These are phyloP conservation scores for Gymnoscelis rufifasciata DNA, from an alignment of 2,888 invertebrate species.

Conservation along the genomic window DNA sequence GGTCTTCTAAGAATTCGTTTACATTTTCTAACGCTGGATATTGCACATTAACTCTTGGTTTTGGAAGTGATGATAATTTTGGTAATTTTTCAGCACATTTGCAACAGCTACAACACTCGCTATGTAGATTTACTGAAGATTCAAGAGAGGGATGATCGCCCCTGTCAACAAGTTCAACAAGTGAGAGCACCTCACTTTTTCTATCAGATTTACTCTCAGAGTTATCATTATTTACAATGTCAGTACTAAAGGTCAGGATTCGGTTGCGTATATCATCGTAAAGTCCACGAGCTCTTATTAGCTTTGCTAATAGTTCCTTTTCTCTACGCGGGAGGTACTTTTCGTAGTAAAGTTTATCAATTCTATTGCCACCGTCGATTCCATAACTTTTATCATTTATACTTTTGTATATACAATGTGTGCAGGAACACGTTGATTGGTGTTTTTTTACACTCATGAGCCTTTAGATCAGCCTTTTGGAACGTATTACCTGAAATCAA, in stretches of 20 bases:
- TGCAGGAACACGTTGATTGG: conserved; percentile 1
- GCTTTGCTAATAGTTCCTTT: conserved; percentile 43
- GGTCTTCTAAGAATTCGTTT: conserved; percentile 20
- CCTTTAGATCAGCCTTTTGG: not conserved
- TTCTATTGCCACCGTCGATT: conserved; percentile 27
- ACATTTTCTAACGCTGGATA: conserved; percentile 25
- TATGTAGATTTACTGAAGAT: conserved; percentile 31
- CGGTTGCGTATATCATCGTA: conserved; percentile 47
- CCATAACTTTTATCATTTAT: not conserved
- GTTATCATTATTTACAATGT: conserved; percentile 9
- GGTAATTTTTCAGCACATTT: conserved; percentile 30
- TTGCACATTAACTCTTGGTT: conserved; percentile 23
- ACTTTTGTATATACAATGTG: not conserved
- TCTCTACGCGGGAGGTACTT: conserved; percentile 46
- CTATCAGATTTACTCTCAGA: conserved; percentile 16
- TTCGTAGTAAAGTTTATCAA: conserved; percentile 40
- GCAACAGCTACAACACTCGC: conserved; percentile 44
- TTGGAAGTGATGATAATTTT: conserved; percentile 17
- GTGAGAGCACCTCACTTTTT: conserved; percentile 30
- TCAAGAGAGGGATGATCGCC: conserved; percentile 33
- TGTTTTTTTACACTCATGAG: conserved; percentile 2
- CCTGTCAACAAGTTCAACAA: conserved; percentile 41
- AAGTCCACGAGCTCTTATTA: conserved; percentile 44
- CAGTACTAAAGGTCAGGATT: conserved; percentile 36
- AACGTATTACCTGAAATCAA: too few species aligned